phyloP scores from a whole-genome alignment of 2,797 vertebrate species.

The Pelochelys cantorii region DNA sequence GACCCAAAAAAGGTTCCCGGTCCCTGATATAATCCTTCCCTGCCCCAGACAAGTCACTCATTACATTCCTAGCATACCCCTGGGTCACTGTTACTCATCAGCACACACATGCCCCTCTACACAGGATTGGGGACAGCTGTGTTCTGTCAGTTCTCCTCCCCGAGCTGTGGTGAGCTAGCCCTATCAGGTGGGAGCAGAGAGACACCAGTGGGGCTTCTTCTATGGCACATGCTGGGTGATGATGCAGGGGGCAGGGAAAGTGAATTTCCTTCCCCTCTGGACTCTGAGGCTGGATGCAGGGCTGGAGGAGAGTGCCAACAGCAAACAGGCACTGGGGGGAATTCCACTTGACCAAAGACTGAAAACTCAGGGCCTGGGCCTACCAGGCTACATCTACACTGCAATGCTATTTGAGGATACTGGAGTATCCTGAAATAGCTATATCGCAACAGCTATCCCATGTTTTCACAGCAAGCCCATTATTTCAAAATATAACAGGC shows the following conservation, averaged over 20 bases:
- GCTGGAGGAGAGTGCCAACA: not conserved
- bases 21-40: not conserved
- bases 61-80: not conserved
- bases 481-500: too few species aligned
- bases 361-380: not conserved
- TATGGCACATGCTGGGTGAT: not conserved
- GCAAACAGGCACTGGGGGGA: not conserved
- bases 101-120: not conserved
- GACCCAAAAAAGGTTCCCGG: too few species aligned
- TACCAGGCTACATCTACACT: too few species aligned
- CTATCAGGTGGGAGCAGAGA: not conserved
- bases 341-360: not conserved
- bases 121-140: not conserved
- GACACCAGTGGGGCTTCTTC: not conserved
- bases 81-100: not conserved
- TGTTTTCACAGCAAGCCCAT: too few species aligned
- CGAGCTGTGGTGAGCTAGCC: not conserved
- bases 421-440: too few species aligned
- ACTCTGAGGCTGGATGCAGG: not conserved
- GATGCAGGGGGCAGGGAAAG: fast-evolving
- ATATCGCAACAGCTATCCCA: too few species aligned
- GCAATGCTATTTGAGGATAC: too few species aligned
- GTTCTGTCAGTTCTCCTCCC: not conserved
- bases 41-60: not conserved
- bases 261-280: not conserved